phyloP scores from a whole-genome alignment of 2,888 invertebrate species.

The Autographa pulchrina region DNA sequence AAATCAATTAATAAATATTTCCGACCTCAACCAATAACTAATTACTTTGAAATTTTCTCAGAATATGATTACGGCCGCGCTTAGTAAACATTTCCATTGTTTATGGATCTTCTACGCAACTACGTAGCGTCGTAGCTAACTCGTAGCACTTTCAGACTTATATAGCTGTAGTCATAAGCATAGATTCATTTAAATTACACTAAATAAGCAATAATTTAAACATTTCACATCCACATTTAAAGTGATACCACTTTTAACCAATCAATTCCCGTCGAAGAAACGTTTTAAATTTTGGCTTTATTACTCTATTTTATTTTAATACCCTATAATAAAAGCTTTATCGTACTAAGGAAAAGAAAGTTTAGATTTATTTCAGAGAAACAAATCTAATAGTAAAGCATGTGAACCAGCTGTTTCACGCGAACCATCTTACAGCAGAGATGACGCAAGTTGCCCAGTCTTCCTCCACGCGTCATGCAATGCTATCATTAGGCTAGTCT shows the following conservation, averaged over 20 bases:
- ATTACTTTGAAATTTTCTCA: slow-evolving; percentile 54
- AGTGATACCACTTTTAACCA: no score
- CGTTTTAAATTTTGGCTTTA: no score
- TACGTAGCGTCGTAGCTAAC: slow-evolving; percentile 48
- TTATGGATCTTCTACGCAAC: slow-evolving; percentile 59
- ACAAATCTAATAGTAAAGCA: neutral
- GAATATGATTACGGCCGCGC: slow-evolving; percentile 68
- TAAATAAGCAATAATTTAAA: no score
- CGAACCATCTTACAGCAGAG: slow-evolving; percentile 26
- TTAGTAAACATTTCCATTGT: slow-evolving; percentile 74
- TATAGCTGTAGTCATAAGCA: no score
- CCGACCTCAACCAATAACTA: no score
- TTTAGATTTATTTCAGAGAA: no score
- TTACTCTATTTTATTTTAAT: no score
- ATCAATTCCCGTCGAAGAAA: no score
- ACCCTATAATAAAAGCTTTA: no score
- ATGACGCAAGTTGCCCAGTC: slow-evolving; percentile 25
- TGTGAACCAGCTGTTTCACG: slow-evolving; percentile 20
- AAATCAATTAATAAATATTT: no score
- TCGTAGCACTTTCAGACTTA: slow-evolving; percentile 39
- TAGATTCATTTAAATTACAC: no score
- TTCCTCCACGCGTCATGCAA: slow-evolving; percentile 75
- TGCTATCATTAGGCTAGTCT: slow-evolving; percentile 83
- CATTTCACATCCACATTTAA: slow-evolving; percentile 2
- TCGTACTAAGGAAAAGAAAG: no score